Evolutionary conservation across 2,797 vertebrate species (phyloP).

Genomic region (Heterohyrax brucei): DNA sequence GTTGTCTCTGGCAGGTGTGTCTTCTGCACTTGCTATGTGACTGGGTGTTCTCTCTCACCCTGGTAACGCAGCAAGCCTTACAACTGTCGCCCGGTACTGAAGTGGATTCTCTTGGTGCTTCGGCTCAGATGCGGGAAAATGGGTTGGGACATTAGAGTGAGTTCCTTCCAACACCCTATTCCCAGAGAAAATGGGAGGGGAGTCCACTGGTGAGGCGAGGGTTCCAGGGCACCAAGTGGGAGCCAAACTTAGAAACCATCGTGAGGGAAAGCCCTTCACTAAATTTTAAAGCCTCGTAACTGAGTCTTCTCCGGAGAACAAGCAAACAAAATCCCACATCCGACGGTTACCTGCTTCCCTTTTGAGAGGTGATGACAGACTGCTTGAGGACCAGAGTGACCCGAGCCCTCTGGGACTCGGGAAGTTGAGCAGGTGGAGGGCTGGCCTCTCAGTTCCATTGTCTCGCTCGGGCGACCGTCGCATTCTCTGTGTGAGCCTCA

Average conservation of each 20-base stretch:
- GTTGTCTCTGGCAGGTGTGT: not conserved
- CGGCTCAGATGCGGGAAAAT: not conserved
- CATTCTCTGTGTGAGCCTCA: not conserved
- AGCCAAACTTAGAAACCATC: constrained; percentile 6
- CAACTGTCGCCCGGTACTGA: not conserved
- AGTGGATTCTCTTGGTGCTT: not conserved
- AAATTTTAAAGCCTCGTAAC: not conserved
- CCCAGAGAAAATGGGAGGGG: not conserved
- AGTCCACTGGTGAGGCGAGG: not conserved
- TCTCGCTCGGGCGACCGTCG: not conserved
- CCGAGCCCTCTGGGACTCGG: not conserved
- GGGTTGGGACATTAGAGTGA: not conserved
- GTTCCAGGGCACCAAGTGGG: not conserved
- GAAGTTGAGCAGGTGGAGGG: not conserved
- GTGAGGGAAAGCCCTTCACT: constrained; percentile 3
- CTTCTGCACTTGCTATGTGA: not conserved
- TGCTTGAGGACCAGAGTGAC: constrained; percentile 22
- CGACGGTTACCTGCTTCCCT: not conserved
- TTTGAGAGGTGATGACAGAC: not conserved
- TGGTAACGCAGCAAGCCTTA: constrained; percentile 4
- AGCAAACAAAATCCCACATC: not conserved
- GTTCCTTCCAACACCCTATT: constrained; percentile 11
- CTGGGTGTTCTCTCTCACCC: constrained; percentile 5
- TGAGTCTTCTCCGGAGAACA: not conserved
- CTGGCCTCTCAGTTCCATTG: not conserved